Evolutionary conservation across 2,888 invertebrate species (phyloP), one percentile per base, ranked within the genome.

Genomic region (Dioctria rufipes): DNA sequence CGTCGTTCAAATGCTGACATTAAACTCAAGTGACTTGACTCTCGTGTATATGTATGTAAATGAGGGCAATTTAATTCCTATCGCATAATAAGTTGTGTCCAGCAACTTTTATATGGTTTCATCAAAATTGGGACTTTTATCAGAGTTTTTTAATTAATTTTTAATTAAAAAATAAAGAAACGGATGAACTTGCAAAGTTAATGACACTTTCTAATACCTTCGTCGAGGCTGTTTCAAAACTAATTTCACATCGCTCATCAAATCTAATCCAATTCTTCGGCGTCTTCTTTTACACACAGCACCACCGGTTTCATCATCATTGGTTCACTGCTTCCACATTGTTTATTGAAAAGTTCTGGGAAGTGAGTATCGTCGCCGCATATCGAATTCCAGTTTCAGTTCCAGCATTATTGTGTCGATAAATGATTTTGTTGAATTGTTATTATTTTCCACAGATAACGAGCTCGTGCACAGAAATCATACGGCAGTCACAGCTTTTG

Each of bases 341-440:
- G 73, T 58, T 73, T 73, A 73, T 73, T 73, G 73, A 54, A 69
- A 73, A 40, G n/a, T 60, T 73, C 73, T 73, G 73, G 73, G 73
- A 73, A 73, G 58, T 73, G 6, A 60, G 37, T 13, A 6, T 39
- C 58, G 60, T 2, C 25, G 25, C 25, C 25, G 25, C 25, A 25
- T n/a, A 54, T 54, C 42, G 60, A 13, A 11, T 13, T 54, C 58
- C 73, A 69, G 37, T 51, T 54, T 13, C 42, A 13, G 13, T 13
- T 54, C 58, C 73, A 69, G 37, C 39, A 25, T 69, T 69, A 73
- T 73, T 73, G 73, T 73, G 73, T 51, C 60, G 73, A 5, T 37
- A 11, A 4, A 4, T 4, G 73, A 73, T 73, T 73, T 73, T 42
- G 40, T 40, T 13, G 73, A 60, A n/a, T 73, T 54, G 49, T 37